phyloP scores from a whole-genome alignment of 2,797 vertebrate genomes.

The Glyptemys insculpta region DNA sequence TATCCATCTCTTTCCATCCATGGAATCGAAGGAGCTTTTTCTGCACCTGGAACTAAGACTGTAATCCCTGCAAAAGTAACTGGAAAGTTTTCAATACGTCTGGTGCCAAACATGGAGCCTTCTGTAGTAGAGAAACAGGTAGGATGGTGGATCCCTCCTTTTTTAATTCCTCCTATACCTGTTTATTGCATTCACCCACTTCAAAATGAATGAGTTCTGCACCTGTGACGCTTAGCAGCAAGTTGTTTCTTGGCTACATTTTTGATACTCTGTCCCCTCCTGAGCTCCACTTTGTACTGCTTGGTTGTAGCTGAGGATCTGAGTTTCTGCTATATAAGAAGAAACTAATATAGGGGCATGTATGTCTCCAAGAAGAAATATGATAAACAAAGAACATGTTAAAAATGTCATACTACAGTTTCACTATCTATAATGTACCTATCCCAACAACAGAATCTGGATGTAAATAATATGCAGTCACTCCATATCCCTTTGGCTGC shows the following conservation, averaged over 20 bases:
- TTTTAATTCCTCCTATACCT: not conserved
- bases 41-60: constrained; percentile 84
- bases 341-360: not conserved
- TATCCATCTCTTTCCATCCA: constrained; percentile 87
- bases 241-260: accelerated
- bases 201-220: not conserved
- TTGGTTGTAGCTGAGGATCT: not conserved
- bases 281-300: not conserved
- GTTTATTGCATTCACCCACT: not conserved
- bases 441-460: not conserved
- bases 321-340: not conserved
- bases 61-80: constrained; percentile 87
- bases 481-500: not conserved
- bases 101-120: constrained; percentile 84
- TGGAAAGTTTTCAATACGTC: constrained; percentile 87
- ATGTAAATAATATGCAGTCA: not conserved
- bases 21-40: constrained; percentile 85
- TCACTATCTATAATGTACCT: not conserved
- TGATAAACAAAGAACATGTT: not conserved
- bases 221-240: not conserved
- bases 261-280: not conserved
- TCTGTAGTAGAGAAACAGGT: constrained; percentile 85
- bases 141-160: not conserved
- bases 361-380: not conserved
- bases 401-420: not conserved